Evolutionary conservation across 2,888 invertebrate genomes (phyloP), one percentile per base, ranked within the genome.

Genomic region (Drosophila acutilabella): DNA sequence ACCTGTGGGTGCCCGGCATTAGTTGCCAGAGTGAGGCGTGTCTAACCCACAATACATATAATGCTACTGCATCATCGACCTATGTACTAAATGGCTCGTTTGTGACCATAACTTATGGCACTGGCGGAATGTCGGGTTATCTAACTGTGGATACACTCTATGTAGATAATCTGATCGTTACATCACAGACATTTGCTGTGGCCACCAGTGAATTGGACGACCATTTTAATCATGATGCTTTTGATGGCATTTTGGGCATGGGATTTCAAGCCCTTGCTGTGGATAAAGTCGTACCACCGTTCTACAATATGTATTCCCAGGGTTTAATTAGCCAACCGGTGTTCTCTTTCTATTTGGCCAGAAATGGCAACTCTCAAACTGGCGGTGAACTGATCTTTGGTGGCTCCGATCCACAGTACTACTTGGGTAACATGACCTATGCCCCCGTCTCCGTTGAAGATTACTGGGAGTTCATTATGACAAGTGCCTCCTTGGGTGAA

Each of bases 401-500:
- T 80, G 99, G 98, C 16, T 97, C 97, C 16, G 99, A 99, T 94
- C 95, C 97, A 0, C 93, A 94, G 59, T 95, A 97, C 91, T 99
- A 97, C 93, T 93, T 93, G 60, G 98, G 91, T 16, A 65, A 44
- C 3, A 75, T 89, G 33, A 80, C 74, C 14, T 98, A 98, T 92
- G 94, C 97, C 71, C 94, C 96, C 10, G 96, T 99, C 0, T 94
- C 95, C 78, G 93, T 94, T 69, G 93, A 97, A 93, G 96, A 96
- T 67, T 99, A 99, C 93, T 99, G 99, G 99, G 98, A 99, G 94
- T 98, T 99, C 93, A 93, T 93, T 88, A 96, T 99, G 96, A 96
- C 97, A 90, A 92, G 92, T 26, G 92, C 96, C 7, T 64, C 80
- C 47, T 89, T 96, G 52, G 93, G 92, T 45, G 93, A 93, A 0